Conservation (phyloP, 1,140 invertebrate genomes). For the Manduca sexta region DNA sequence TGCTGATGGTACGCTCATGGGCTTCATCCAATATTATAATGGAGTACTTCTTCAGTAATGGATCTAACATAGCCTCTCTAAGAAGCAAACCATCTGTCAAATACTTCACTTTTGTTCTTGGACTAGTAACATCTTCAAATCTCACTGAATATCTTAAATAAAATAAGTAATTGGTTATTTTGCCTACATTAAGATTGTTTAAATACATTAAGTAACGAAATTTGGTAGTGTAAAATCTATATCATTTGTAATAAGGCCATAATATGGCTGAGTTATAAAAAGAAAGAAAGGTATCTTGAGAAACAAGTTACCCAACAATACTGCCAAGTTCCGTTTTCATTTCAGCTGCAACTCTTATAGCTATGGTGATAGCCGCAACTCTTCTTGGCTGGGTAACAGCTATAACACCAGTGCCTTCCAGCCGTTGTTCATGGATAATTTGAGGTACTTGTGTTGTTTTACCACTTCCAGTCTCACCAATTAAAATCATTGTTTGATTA, state of each 20-base stretch:
- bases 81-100: slow-evolving; percentile 97
- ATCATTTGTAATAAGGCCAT: too few relatives aligned
- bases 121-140: slow-evolving; percentile 90
- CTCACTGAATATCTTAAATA: slow-evolving; percentile 85
- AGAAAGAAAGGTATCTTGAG: too few relatives aligned
- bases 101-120: slow-evolving; percentile 88
- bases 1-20: slow-evolving; percentile 94
- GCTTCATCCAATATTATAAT: slow-evolving; percentile 95
- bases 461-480: slow-evolving; percentile 97
- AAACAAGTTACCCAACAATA: slow-evolving; percentile 87
- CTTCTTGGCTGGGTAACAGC: slow-evolving; percentile 92
- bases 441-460: slow-evolving; percentile 98
- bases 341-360: slow-evolving; percentile 88
- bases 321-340: slow-evolving; percentile 85
- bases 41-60: slow-evolving; percentile 83
- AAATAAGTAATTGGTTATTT: slow-evolving; percentile 60
- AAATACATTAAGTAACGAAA: too few relatives aligned
- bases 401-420: slow-evolving; percentile 84
- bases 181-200: too few relatives aligned
- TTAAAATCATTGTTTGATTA: slow-evolving; percentile 85
- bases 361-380: slow-evolving; percentile 92
- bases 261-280: too few relatives aligned
- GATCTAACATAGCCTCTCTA: slow-evolving; percentile 87
- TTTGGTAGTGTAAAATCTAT: too few relatives aligned
- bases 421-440: slow-evolving; percentile 92